Evolutionary conservation across 2,888 invertebrate genomes (phyloP).

Genomic region (Gordius sp.): DNA sequence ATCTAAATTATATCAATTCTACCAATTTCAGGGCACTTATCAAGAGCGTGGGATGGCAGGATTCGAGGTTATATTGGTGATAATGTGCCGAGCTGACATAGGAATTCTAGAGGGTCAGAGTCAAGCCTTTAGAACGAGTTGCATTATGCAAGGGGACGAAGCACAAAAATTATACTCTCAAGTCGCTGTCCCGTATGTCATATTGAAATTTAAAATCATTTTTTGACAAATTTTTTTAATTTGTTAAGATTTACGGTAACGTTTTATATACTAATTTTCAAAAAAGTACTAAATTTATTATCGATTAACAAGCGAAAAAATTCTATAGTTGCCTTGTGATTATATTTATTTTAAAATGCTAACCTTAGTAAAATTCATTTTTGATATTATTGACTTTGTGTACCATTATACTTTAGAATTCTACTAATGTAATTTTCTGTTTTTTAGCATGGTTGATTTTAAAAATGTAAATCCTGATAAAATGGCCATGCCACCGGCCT

Average conservation of each 20-base stretch:
- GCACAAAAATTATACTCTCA: not conserved
- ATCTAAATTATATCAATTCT: not conserved
- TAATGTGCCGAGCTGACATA: not conserved
- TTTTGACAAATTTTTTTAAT: too few species aligned
- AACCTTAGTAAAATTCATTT: too few species aligned
- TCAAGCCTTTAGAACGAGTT: not conserved
- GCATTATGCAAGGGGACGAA: not conserved
- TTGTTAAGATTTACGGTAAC: too few species aligned
- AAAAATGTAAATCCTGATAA: not conserved
- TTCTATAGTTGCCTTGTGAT: too few species aligned
- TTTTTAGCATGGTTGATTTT: not conserved
- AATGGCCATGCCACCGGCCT: not conserved
- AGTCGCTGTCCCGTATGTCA: not conserved
- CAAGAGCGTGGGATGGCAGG: not conserved
- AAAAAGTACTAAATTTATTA: too few species aligned
- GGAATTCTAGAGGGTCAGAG: not conserved
- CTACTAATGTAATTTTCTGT: too few species aligned
- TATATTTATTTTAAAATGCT: too few species aligned
- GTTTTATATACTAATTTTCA: too few species aligned
- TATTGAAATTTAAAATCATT: too few species aligned
- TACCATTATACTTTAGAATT: too few species aligned
- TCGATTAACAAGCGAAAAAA: too few species aligned
- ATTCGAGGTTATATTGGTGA: not conserved
- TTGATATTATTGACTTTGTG: too few species aligned
- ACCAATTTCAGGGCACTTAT: not conserved